Base-by-base conservation (phyloP, 2,797 vertebrate species). In the Xyrichtys novacula region DNA sequence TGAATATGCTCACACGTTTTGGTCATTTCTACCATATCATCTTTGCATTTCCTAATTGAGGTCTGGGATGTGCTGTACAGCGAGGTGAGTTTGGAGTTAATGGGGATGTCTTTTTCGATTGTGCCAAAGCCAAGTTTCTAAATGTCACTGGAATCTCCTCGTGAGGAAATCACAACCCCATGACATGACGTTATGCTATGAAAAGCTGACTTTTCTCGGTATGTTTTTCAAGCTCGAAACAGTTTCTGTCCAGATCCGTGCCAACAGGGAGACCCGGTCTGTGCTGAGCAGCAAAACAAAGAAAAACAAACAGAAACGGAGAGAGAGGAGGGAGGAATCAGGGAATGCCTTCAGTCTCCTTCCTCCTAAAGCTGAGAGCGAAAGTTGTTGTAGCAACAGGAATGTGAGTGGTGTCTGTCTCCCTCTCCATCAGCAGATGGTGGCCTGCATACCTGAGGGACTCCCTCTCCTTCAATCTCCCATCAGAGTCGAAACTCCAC, bases 361-460 rank as follows among this genome's bases (percentile, higher is more conserved):
- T 76, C 74, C 56, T 67, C 32, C 7, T 10, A 70, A n/a, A 17
- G 23, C 52, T 57, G 36, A 36, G 25, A 80, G 62, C 38, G 69
- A 81, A 77, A 80, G 83, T 71, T 68, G 25, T 40, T 39, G n/a
- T 73, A 43, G 38, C 39, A 72, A 36, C 26, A 69, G 43, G 74
- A 77, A 76, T 77, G 66, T 63, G 54, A 65, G 22, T 3, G 29
- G n/a, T 58, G 6, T 53, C 28, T 61, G 16, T 67, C 23, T 56
- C 29, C 38, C 47, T 60, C 58, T 50, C 8, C 12, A 6, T 44
- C 63, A 36, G 28, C 47, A 22, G 54, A 6, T 1, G 3, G 43
- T 62, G 49, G 10, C 54, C 56, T 76, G 71, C 79, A 86, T 81
- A 80, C 65, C 65, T 65, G 52, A 39, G 84, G 82, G 73, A 86